Base-by-base conservation (phyloP, 2,797 vertebrate genomes). In the Melanotaenia nigrans region DNA sequence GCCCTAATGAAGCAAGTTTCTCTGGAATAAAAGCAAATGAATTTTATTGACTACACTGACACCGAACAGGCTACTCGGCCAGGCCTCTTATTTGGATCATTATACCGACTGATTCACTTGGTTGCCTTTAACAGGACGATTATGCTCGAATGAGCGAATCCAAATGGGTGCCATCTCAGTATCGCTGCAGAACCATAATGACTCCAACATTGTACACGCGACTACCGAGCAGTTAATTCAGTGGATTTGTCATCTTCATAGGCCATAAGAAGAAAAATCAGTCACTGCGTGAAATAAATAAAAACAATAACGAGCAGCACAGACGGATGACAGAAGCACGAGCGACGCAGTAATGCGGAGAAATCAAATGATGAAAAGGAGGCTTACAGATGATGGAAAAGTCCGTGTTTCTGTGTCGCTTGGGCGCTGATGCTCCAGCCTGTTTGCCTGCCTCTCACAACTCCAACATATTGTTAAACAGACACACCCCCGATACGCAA, bases 321-420 rank as follows among this genome's bases (percentile, higher is more conserved):
- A 36, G 30, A 32, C 35, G 30, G 7, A 20, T 1, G 64, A 22
- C n/a, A 45, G 40, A 65, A 14, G 70, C 18, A 33, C 62, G 1
- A 33, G 20, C 20, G 12, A 36, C 33, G 30, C 30, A 4, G 5
- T 14, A 36, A 51, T 3, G 24, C 9, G 2, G 32, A 32, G n/a
- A 14, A 40, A 54, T 8, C 8, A 36, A 40, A 30, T 20, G 12
- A 64, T 4, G 51, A 53, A 30, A 8, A n/a, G 45, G 42, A 66
- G 10, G 54, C 88, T 86, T 83, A 90, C 90, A 61, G 73, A 7
- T 61, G 86, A 25, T 20, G 73, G 57, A 12, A 1, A 47, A n/a
- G 7, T 81, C 71, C 40, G 20, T 5, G 73, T 38, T 28, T 45
- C 28, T 5, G 30, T 65, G 18, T 75, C 59, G 13, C 32, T 53